A percentile compares a stretch with the other conserved stretches of the same genome.
phyloP scores from a whole-genome alignment of 2,888 invertebrate species.

The Eledona agricola region DNA sequence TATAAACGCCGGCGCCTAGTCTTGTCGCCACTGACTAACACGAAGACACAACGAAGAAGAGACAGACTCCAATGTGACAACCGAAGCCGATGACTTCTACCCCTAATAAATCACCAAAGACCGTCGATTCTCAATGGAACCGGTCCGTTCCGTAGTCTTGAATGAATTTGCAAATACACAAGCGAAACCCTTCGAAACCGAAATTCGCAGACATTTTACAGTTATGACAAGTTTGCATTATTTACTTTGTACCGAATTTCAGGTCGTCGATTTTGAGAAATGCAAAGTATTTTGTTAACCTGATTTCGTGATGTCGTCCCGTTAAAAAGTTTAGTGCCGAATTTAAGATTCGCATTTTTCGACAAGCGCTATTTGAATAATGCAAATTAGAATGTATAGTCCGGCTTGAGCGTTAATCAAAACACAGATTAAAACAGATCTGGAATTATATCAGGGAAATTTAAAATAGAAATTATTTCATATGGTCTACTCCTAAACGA shows the following conservation, averaged over 20 bases:
- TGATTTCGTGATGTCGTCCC: slow-evolving; percentile 9
- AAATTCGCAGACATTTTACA: too few species aligned
- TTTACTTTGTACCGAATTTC: slow-evolving; percentile 11
- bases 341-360: too few species aligned
- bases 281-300: slow-evolving; percentile 12
- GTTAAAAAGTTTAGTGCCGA: slow-evolving; percentile 10
- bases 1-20: slow-evolving; percentile 48
- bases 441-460: too few species aligned
- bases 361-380: too few species aligned
- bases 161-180: too few species aligned
- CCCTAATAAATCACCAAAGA: slow-evolving; percentile 28
- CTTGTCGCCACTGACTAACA: slow-evolving; percentile 44
- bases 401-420: too few species aligned
- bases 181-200: too few species aligned
- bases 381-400: too few species aligned
- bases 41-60: slow-evolving; percentile 24
- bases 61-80: slow-evolving; percentile 28
- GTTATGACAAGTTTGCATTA: slow-evolving; percentile 10
- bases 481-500: too few species aligned
- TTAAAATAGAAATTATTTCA: too few species aligned
- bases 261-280: slow-evolving; percentile 6
- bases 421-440: too few species aligned
- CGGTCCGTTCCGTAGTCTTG: too few species aligned
- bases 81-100: slow-evolving; percentile 11
- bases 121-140: slow-evolving; percentile 10